These are phyloP conservation scores for Syrrhaptes paradoxus DNA, from an alignment of 2,113 vertebrate genomes.

Conservation along the genomic window DNA sequence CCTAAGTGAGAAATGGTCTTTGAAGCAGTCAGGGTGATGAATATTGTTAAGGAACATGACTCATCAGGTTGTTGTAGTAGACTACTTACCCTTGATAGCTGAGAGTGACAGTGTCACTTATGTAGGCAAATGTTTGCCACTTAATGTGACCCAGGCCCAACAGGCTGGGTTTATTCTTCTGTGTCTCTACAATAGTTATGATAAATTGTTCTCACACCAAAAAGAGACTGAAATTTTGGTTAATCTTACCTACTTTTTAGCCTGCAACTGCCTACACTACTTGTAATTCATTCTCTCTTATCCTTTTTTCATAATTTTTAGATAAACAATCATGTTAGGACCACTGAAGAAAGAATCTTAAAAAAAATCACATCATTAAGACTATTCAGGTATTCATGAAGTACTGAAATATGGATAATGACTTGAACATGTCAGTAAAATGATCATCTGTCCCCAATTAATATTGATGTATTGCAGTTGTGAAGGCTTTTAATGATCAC, in stretches of 20 bases:
- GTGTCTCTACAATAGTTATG: neutral
- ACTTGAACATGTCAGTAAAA: constrained; percentile 77
- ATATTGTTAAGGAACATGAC: neutral
- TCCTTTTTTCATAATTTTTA: constrained; percentile 34
- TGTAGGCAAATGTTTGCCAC: accelerated
- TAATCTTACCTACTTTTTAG: neutral
- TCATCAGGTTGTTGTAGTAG: neutral
- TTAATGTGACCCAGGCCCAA: neutral
- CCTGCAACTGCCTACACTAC: neutral
- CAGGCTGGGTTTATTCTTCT: neutral
- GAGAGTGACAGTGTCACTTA: neutral
- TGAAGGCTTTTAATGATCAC: constrained; percentile 85
- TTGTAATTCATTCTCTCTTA: neutral
- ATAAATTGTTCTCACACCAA: neutral
- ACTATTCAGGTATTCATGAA: constrained; percentile 79
- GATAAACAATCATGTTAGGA: constrained; percentile 47
- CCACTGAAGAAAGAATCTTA: constrained; percentile 11
- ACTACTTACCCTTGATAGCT: neutral
- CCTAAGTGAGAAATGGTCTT: neutral
- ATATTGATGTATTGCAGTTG: constrained; percentile 86
- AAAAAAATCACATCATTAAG: constrained; percentile 76
- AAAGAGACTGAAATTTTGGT: neutral
- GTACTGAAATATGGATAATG: constrained; percentile 82
- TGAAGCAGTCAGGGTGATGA: neutral
- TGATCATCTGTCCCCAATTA: constrained; percentile 92